phyloP scores from a whole-genome alignment of 1,140 invertebrate species.

The Drosophila auraria region DNA sequence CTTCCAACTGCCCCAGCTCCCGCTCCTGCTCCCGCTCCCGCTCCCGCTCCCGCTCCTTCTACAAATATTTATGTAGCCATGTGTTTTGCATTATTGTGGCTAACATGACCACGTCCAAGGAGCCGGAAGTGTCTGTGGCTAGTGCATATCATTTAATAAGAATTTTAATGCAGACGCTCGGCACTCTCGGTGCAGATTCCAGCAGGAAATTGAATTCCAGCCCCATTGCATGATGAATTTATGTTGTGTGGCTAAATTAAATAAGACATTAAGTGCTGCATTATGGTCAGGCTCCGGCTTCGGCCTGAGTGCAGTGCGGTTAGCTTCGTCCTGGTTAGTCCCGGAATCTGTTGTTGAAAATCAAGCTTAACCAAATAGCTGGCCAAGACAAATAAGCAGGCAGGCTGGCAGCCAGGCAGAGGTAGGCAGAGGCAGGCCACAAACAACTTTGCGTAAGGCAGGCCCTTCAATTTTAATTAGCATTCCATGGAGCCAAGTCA shows the following conservation, averaged over 20 bases:
- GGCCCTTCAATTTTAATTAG: constrained; percentile 50
- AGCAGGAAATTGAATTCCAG: constrained; percentile 61
- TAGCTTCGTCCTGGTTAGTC: constrained; percentile 33
- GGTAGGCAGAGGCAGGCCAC: constrained; percentile 4
- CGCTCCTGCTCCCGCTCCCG: background rate
- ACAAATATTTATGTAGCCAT: constrained; percentile 33
- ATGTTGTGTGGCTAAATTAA: constrained; percentile 56
- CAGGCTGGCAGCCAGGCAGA: background rate
- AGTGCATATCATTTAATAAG: constrained; percentile 54
- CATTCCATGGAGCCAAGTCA: constrained; percentile 20
- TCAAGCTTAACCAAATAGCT: constrained; percentile 34
- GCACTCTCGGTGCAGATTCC: constrained; percentile 12
- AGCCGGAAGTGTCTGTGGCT: constrained; percentile 15
- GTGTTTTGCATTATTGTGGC: constrained; percentile 42
- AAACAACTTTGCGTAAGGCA: background rate
- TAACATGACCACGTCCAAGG: constrained; percentile 20
- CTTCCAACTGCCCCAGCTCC: constrained; percentile 6
- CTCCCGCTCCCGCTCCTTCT: background rate
- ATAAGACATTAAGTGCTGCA: constrained; percentile 56
- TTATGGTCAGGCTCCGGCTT: constrained; percentile 7
- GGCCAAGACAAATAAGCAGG: constrained; percentile 29
- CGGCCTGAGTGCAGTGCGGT: constrained; percentile 41
- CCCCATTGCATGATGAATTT: constrained; percentile 55
- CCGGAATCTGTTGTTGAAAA: constrained; percentile 18
- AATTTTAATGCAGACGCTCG: constrained; percentile 53